Evolutionary conservation across 2,797 vertebrate genomes (phyloP).

Genomic region (Tapirus indicus): DNA sequence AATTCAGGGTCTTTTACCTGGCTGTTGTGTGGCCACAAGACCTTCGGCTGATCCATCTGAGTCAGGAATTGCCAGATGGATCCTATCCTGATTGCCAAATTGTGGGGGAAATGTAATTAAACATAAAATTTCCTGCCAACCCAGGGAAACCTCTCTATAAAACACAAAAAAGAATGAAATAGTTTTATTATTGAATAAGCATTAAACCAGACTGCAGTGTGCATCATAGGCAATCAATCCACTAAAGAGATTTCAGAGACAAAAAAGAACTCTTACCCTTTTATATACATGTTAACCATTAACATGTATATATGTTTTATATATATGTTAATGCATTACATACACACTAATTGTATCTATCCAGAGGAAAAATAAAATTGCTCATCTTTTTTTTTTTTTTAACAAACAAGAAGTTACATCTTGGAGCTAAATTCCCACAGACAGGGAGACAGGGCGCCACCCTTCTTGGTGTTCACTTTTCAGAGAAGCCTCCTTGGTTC

Average conservation of each 20-base stretch:
- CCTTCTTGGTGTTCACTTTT: background rate
- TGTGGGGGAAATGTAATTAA: conserved; percentile 23
- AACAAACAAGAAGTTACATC: background rate
- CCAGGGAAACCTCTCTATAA: background rate
- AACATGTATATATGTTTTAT: background rate
- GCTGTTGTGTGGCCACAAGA: background rate
- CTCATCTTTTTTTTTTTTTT: background rate
- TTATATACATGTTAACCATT: background rate
- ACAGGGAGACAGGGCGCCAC: background rate
- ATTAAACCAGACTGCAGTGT: background rate
- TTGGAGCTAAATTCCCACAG: background rate
- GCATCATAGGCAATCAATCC: background rate
- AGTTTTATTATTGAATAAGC: background rate
- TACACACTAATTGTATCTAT: background rate
- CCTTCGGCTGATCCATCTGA: background rate
- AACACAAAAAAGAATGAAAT: background rate
- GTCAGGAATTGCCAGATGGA: background rate
- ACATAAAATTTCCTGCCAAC: conserved; percentile 33
- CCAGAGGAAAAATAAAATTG: background rate
- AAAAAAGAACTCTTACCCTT: background rate
- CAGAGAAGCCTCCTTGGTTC: background rate
- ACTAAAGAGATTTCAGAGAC: background rate
- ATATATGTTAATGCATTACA: background rate
- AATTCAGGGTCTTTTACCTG: background rate
- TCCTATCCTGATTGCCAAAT: background rate